A percentile compares a stretch with the other conserved stretches of the same genome.
phyloP scores from a whole-genome alignment of 2,888 invertebrate species.

The Parnassius mnemosyne region DNA sequence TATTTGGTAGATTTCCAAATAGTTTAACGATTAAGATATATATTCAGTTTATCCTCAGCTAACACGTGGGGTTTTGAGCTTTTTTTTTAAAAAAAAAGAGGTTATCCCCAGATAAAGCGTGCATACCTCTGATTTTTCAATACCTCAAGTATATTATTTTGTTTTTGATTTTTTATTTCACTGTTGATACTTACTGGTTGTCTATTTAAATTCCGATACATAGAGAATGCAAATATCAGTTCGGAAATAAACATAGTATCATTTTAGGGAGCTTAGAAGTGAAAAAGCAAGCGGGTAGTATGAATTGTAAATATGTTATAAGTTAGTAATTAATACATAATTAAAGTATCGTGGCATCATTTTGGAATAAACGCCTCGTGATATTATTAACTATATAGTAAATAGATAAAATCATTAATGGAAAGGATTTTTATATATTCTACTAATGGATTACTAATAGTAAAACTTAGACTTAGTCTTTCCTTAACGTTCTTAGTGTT shows the following conservation, averaged over 20 bases:
- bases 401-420: constrained; percentile 79
- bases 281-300: constrained; percentile 73
- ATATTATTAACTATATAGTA: constrained; percentile 78
- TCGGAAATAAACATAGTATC: constrained; percentile 46
- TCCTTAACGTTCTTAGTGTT: constrained; percentile 63
- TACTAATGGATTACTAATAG: constrained; percentile 78
- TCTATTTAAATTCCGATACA: constrained; percentile 39
- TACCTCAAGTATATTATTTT: constrained; percentile 77
- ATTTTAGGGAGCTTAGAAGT: constrained; percentile 68
- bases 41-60: constrained; percentile 52
- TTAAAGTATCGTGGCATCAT: constrained; percentile 69
- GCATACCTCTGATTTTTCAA: constrained; percentile 65
- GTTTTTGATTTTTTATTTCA: constrained; percentile 67
- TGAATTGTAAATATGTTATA: constrained; percentile 75
- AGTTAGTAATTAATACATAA: constrained; percentile 63
- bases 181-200: constrained; percentile 60
- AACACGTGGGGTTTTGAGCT: constrained; percentile 31
- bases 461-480: constrained; percentile 72
- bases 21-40: constrained; percentile 52
- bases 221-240: constrained; percentile 41
- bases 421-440: constrained; percentile 80
- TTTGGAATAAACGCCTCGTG: constrained; percentile 74
- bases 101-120: constrained; percentile 47
- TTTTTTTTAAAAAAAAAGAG: constrained; percentile 34
- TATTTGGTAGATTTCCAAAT: constrained; percentile 58